These are phyloP conservation scores for Chironomus riparius DNA, from an alignment of 2,888 invertebrate species.

Conservation along the genomic window DNA sequence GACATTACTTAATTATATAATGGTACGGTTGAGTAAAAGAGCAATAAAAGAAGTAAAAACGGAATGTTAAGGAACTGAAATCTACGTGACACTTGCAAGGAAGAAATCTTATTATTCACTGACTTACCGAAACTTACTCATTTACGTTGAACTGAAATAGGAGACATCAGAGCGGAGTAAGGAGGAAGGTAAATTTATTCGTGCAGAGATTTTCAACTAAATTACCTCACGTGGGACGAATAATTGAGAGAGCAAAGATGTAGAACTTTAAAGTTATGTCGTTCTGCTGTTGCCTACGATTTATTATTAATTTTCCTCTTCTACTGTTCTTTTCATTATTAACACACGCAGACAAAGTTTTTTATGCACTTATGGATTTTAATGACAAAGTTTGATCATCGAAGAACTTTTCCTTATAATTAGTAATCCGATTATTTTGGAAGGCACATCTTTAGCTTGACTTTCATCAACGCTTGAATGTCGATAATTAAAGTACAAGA, in stretches of 20 bases:
- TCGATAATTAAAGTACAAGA: too few species aligned
- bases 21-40: not conserved
- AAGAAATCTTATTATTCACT: not conserved
- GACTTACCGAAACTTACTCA: not conserved
- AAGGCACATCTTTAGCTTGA: too few species aligned
- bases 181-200: not conserved
- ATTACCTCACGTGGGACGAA: constrained; percentile 1
- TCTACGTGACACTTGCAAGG: not conserved
- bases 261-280: not conserved
- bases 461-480: too few species aligned
- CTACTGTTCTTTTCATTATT: too few species aligned
- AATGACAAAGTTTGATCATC: too few species aligned
- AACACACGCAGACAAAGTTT: too few species aligned
- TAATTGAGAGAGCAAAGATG: not conserved
- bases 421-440: too few species aligned
- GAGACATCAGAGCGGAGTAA: not conserved
- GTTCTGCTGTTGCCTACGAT: not conserved
- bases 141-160: not conserved
- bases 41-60: not conserved
- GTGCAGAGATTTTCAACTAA: constrained; percentile 1
- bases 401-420: too few species aligned
- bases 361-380: too few species aligned
- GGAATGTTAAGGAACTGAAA: not conserved
- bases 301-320: too few species aligned
- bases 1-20: not conserved